phyloP scores from a whole-genome alignment of 1,140 invertebrate species.

The Drosophila prosaltans region DNA sequence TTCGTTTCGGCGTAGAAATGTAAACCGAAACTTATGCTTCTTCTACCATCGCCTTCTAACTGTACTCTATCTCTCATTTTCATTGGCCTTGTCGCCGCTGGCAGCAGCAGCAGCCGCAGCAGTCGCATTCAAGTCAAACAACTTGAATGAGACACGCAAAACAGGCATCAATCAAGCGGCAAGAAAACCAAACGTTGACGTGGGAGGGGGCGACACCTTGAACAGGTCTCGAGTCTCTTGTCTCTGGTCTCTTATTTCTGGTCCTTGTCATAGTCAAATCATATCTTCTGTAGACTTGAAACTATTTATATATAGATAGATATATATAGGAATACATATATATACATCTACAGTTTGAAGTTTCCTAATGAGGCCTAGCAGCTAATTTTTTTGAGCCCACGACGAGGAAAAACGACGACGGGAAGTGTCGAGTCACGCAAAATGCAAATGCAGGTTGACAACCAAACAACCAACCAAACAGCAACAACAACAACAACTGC shows the following conservation, averaged over 20 bases:
- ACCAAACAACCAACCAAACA: constrained; percentile 23
- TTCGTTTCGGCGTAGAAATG: constrained; percentile 24
- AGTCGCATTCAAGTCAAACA: constrained; percentile 25
- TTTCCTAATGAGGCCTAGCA: constrained; percentile 66
- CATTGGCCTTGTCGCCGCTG: constrained; percentile 52
- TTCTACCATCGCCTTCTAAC: constrained; percentile 36
- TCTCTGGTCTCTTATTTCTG: constrained; percentile 44
- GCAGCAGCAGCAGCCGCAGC: constrained; percentile 29
- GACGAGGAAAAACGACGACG: background rate
- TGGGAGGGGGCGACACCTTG: constrained; percentile 38
- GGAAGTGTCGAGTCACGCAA: constrained; percentile 60
- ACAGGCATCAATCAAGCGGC: constrained; percentile 80
- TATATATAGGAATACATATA: background rate
- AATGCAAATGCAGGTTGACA: constrained; percentile 75
- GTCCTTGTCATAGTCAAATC: constrained; percentile 73
- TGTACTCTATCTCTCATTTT: constrained; percentile 42
- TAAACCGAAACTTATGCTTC: constrained; percentile 20
- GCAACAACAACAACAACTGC: constrained; percentile 24
- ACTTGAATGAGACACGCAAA: constrained; percentile 63
- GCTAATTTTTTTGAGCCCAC: constrained; percentile 35
- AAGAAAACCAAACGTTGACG: constrained; percentile 63
- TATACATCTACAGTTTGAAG: constrained; percentile 54
- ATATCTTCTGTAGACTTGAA: constrained; percentile 49
- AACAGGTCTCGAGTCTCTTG: constrained; percentile 39
- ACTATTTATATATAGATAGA: constrained; percentile 4